Base-by-base conservation (phyloP, 1,140 invertebrate genomes). In the Chionoecetes opilio region DNA sequence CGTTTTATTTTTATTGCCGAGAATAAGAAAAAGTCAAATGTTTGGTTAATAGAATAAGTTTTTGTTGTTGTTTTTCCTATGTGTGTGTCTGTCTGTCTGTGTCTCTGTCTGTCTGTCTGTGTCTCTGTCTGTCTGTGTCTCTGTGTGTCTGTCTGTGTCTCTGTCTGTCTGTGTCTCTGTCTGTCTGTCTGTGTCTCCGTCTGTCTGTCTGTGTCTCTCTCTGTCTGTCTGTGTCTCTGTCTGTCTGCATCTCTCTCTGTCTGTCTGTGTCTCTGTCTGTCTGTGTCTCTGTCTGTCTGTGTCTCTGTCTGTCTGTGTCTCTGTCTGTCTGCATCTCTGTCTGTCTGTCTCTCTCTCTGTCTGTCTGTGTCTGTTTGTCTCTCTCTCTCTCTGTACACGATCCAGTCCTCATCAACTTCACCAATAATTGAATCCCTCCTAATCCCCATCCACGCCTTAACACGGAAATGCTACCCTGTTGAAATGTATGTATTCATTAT, bases 401-500 rank as follows among this genome's bases (percentile, higher is more conserved):
- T n/a, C 63, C 6, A 17, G 21, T 75, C 26, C 21, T 75, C n/a
- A 75, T n/a, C n/a, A 75, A 75, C 0, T 11, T 26, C 63, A 75
- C 21, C 63, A 11, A 26, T 75, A 75, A 75, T 75, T 75, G 63
- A 75, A 11, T 75, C 63, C 63, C 63, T n/a, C 63, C 26, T 75
- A 75, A 75, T 75, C n/a, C 21, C 11, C n/a, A 75, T 0, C 63
- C 1, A 0, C 63, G 63, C 63, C 63, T 75, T 75, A n/a, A 75
- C 63, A 75, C n/a, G 63, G 63, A 75, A 75, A 75, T 75, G 63
- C 63, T 75, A 75, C 63, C 63, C 63, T 26, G 63, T n/a, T 75
- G 63, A 75, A 75, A 75, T 8, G 21, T 75, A 75, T 75, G 63
- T n/a, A 75, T 75, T n/a, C 26, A 75, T n/a, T n/a, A n/a, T n/a